Conservation (phyloP, 2,113 vertebrate species). For the Lota lota region DNA sequence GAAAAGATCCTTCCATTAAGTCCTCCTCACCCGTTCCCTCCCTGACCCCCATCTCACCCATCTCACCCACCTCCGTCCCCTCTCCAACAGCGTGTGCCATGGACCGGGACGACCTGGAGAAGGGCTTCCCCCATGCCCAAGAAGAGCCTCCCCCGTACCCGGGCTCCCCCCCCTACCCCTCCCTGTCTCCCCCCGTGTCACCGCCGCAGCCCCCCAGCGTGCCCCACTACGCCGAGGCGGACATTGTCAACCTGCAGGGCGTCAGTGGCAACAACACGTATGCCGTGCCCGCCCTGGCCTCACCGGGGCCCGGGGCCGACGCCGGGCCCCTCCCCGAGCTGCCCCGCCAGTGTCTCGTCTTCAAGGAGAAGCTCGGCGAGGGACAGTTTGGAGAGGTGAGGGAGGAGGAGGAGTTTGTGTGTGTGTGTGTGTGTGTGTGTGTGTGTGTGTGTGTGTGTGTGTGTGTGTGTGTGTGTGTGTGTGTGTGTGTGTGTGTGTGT, state of each 20-base stretch:
- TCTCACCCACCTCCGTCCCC: constrained; percentile 17
- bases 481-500: not conserved
- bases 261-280: constrained; percentile 92
- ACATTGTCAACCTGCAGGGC: constrained; percentile 89
- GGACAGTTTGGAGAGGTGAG: constrained; percentile 92
- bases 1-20: too few species aligned
- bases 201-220: constrained; percentile 79
- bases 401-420: not conserved
- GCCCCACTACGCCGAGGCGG: constrained; percentile 91
- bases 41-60: constrained; percentile 14
- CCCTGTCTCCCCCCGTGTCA: constrained; percentile 66
- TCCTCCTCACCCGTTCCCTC: too few species aligned
- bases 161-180: constrained; percentile 73
- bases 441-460: not conserved
- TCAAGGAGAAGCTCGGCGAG: constrained; percentile 92
- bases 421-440: not conserved
- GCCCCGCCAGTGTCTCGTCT: constrained; percentile 82
- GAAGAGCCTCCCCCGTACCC: constrained; percentile 75
- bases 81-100: constrained; percentile 73
- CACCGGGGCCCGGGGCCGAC: constrained; percentile 73
- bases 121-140: constrained; percentile 61
- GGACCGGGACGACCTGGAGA: constrained; percentile 79
- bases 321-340: constrained; percentile 82
- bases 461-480: not conserved
- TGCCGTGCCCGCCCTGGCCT: constrained; percentile 82